Conservation (phyloP, 2,113 vertebrate species). For the Leptosomus discolor region DNA sequence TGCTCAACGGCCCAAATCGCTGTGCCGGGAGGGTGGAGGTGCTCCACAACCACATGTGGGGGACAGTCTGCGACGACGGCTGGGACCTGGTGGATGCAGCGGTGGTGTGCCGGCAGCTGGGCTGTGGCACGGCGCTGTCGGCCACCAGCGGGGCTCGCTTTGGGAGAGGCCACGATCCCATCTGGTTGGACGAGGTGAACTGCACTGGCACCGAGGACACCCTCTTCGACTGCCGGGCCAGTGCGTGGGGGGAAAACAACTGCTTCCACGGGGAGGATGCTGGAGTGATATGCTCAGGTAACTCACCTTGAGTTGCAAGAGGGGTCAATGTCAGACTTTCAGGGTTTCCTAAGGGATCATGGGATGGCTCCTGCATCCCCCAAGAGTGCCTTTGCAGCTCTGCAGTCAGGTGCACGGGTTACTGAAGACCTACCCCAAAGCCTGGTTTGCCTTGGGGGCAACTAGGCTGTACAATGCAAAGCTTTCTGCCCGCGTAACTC, state of each 20-base stretch:
- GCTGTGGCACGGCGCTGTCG: background rate
- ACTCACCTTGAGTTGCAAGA: background rate
- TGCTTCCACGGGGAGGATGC: background rate
- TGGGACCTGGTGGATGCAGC: background rate
- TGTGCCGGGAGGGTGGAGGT: constrained; percentile 1
- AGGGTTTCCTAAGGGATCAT: background rate
- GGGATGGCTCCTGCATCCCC: background rate
- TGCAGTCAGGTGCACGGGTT: fast-evolving
- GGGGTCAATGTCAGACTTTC: background rate
- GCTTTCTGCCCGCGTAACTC: background rate
- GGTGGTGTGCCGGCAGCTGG: constrained; percentile 21
- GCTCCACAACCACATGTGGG: background rate
- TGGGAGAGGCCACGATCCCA: background rate
- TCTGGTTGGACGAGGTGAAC: background rate
- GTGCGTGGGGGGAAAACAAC: background rate
- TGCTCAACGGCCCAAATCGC: background rate
- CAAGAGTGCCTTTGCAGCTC: too few relatives aligned
- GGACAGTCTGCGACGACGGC: background rate
- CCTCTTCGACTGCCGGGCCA: background rate
- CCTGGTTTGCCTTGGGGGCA: background rate
- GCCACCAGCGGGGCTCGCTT: background rate
- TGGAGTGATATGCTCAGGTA: constrained; percentile 50
- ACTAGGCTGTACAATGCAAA: background rate
- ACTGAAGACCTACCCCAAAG: background rate
- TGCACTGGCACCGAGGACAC: background rate